Conservation (phyloP, 2,888 invertebrate species). For the Agrotis clavis region DNA sequence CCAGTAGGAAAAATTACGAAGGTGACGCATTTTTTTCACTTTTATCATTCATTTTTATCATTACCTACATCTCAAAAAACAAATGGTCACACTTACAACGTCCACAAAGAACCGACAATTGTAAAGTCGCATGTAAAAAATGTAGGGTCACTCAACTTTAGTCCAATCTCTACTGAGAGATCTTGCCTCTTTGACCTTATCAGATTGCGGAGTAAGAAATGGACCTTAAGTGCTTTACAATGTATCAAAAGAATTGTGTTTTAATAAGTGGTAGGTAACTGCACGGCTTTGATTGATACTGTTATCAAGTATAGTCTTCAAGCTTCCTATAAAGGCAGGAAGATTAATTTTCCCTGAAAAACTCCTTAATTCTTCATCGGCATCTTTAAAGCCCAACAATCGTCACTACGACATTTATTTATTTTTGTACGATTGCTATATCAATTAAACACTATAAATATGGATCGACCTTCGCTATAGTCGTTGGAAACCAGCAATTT, state of each 20-base stretch:
- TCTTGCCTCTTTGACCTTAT: slow-evolving; percentile 39
- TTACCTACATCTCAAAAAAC: not conserved
- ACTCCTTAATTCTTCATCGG: slow-evolving; percentile 66
- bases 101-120: not conserved
- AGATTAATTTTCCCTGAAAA: slow-evolving; percentile 63
- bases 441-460: slow-evolving; percentile 85
- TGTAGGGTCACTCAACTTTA: slow-evolving; percentile 33
- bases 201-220: slow-evolving; percentile 27
- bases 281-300: slow-evolving; percentile 38
- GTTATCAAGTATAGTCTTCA: slow-evolving; percentile 21
- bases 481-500: slow-evolving; percentile 87
- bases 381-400: slow-evolving; percentile 68
- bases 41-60: no score
- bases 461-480: slow-evolving; percentile 78
- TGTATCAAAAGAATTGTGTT: slow-evolving; percentile 23
- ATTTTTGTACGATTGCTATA: slow-evolving; percentile 77
- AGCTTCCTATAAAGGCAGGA: slow-evolving; percentile 28
- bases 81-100: not conserved
- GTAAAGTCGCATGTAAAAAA: slow-evolving; percentile 9
- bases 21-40: not conserved
- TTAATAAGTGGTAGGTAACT: slow-evolving; percentile 22
- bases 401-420: slow-evolving; percentile 64
- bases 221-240: slow-evolving; percentile 42
- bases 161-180: slow-evolving; percentile 23
- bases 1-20: not conserved